Base-by-base conservation (phyloP, 2,888 invertebrate genomes). In the Zaprionus bogoriensis region DNA sequence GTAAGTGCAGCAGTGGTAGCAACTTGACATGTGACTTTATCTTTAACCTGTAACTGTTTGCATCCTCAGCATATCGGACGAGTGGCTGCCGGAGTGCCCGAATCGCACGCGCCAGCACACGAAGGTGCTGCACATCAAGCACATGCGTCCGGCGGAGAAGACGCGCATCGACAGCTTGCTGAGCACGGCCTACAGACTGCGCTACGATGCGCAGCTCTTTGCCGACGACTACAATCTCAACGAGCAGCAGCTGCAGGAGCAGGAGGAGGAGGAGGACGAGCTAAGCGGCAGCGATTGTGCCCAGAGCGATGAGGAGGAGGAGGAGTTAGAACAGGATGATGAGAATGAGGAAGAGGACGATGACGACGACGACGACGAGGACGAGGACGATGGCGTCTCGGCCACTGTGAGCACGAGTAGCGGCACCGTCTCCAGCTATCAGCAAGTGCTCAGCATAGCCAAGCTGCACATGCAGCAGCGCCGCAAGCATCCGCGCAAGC, bases 61-160 rank as follows among this genome's bases (percentile, higher is more conserved):
- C n/a, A n/a, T 20, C 38, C 12, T 22, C 62, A 97, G 97, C 87
- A 91, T 96, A 90, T 94, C 95, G 17, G 97, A 97, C 91, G 95
- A 96, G 89, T 97, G 97, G 97, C 93, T 97, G 72, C 92, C 94
- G 0, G 96, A 96, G 90, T 93, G 94, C 89, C 93, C 94, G 65
- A 94, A 94, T 89, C 61, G 67, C 1, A 77, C 67, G 52, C 51
- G 75, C 1, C 92, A 92, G 81, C 92, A 93, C 52, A 92, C 93
- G 67, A 95, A 94, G 91, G 91, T 92, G 32, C 92, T 95, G 65
- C 79, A 89, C 63, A 88, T 90, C 22, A 89, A 88, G 65, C 88
- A 86, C 52, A 89, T 90, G 89, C 83, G 87, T 41, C 86, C 90
- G 6, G 70, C 86, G 45, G 89, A 90, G 64, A 90, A 90, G 75